Conservation (phyloP, 2,797 vertebrate genomes). For the Fundulus diaphanus region DNA sequence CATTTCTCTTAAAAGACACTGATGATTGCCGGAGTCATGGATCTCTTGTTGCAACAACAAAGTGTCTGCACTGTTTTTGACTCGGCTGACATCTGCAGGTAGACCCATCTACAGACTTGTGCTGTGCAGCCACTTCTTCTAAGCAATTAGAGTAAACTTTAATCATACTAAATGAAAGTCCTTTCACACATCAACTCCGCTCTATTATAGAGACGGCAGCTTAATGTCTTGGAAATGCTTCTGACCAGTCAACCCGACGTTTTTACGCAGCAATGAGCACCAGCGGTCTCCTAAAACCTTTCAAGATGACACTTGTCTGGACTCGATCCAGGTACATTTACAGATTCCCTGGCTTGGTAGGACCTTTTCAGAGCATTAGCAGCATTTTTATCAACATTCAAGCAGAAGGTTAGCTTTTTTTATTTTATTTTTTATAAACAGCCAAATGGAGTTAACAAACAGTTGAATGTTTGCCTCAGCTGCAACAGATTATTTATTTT, state of each 20-base stretch:
- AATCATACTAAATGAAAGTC: not conserved
- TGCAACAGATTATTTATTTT: not conserved
- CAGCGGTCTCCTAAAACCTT: not conserved
- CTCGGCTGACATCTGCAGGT: not conserved
- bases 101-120: not conserved
- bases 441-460: not conserved
- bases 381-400: not conserved
- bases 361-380: not conserved
- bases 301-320: not conserved
- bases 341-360: not conserved
- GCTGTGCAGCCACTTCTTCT: not conserved
- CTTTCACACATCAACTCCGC: not conserved
- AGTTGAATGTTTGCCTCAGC: not conserved
- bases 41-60: not conserved
- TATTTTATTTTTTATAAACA: not conserved
- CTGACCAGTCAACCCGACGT: not conserved
- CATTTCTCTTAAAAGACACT: not conserved
- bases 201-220: not conserved
- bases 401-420: not conserved
- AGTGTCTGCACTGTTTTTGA: not conserved
- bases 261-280: not conserved
- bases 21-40: not conserved
- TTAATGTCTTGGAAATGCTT: not conserved
- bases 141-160: not conserved
- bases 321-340: not conserved